Base-by-base conservation (phyloP, 2,888 invertebrate species). In the Platycheirus rosarum region DNA sequence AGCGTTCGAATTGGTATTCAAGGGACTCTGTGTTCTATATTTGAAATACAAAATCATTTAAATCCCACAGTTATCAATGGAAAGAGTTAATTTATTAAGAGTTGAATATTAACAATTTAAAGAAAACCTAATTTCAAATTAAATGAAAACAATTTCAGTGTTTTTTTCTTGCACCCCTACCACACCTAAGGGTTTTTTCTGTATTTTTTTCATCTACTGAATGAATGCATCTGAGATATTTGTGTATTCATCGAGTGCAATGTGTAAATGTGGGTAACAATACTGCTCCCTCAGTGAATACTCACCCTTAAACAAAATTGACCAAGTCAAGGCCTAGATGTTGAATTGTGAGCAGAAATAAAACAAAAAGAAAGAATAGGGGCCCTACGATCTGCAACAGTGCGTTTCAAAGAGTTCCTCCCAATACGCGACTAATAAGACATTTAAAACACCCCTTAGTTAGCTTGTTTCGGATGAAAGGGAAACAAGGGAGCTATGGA, bases 231-330 rank as follows among this genome's bases (percentile, higher is more conserved):
- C 46, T 63, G 1, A 23, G 32, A 14, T 51, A 23, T 14, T 32
- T 60, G 49, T 68, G 49, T 66, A 60, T 74, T 57, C 49, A 13
- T 4, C 42, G 44, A 60, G 44, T 40, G 13, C 29, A 62, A n/a
- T n/a, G 51, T 46, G 53, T 29, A 32, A 76, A 69, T 62, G 69
- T 62, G 75, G 60, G 44, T 62, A 40, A 44, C 55, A 29, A 48
- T 40, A 48, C 29, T 18, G 16, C 29, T 11, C 37, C 66, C 44
- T 23, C 9, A 49, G 8, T 9, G 18, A 16, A 9, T 37, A 49
- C 49, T 51, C 23, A 51, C 44, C 62, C 71, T 42, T 44, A 14
- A 49, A 44, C 44, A 53, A 51, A 62, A 40, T 62, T 35, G 11
- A 71, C 51, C 14, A 51, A 51, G 63, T 32, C 13, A 42, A 13